phyloP scores from a whole-genome alignment of 2,113 vertebrate species.

The Lethenteron reissneri region DNA sequence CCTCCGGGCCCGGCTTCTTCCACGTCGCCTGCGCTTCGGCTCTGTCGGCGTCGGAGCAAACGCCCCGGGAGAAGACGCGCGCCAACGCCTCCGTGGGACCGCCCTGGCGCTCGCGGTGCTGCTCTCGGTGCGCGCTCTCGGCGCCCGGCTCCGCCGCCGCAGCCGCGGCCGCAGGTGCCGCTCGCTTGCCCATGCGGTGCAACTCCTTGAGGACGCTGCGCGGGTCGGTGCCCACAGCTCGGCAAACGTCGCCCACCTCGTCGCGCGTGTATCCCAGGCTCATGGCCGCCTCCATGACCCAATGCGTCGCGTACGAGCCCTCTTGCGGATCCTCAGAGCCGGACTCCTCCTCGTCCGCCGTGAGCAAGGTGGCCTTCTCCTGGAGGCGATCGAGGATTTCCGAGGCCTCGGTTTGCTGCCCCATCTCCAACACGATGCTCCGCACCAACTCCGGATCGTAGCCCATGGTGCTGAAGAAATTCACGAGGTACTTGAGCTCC shows the following conservation, averaged over 20 bases:
- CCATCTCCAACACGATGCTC: conserved; percentile 22
- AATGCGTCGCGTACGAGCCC: conserved; percentile 11
- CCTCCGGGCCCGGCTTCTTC: no score
- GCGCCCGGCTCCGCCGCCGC: no score
- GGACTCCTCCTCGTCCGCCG: neutral
- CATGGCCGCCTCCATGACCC: conserved; percentile 14
- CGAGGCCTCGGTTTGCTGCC: conserved; percentile 25
- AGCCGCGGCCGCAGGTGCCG: no score
- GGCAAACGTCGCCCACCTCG: neutral
- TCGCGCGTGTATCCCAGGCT: neutral
- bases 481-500: conserved; percentile 28
- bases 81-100: no score
- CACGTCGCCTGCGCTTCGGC: no score
- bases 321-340: neutral
- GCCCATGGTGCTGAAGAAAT: conserved; percentile 43
- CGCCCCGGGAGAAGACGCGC: no score
- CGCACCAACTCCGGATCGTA: conserved; percentile 27
- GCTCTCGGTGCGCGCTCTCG: no score
- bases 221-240: neutral
- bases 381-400: conserved; percentile 37
- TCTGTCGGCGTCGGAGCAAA: no score
- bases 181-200: no score
- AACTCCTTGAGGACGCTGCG: conserved; percentile 7
- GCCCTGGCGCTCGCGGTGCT: no score
- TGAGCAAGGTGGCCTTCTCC: conserved; percentile 21